Evolutionary conservation across 2,113 vertebrate species (phyloP), one percentile per base, ranked within the genome.

Genomic region (Chlorodrepanis virens): DNA sequence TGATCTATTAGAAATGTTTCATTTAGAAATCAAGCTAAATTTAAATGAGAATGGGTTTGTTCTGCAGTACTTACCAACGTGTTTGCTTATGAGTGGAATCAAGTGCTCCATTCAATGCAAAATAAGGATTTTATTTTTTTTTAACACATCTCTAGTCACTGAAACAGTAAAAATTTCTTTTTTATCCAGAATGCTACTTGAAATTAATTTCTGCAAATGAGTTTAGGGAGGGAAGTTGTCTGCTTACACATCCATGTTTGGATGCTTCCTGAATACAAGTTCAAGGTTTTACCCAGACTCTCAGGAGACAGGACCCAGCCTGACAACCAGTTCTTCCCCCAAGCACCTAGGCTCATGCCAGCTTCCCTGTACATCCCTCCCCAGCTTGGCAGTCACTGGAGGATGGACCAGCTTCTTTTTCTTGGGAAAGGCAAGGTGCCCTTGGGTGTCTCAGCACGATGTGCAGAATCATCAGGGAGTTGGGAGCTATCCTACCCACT

Each of bases 11-110:
- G 78, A 83, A 88, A 90, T 63, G 88, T 95, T 94, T 94, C 79
- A 81, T 93, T 95, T 95, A 80, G 85, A 88, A 90, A 79, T 90
- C 68, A 64, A 94, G 64, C 71, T 83, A 72, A 83, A 90, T 92
- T 94, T 92, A 90, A 96, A 96, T 91, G 70, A 85, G 75, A 87
- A 50, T 4, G 23, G 23, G 49, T 83, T 87, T 93, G 40, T 75
- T 91, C 84, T 50, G 50, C 83, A 69, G 85, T 80, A 74, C 57
- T 94, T 94, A 92, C 44, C 45, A 52, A 86, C 3, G 7, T 45
- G 64, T 77, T 90, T 87, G 83, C 81, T 87, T 79, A 80, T 54
- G 67, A 93, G 40, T 25, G 52, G 67, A 87, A 57, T n/a, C 1
- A 39, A 91, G 35, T 42, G 71, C 75, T 92, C 70, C 45, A 33